Evolutionary conservation across 2,797 vertebrate genomes (phyloP), one percentile per base, ranked within the genome.

Genomic region (Takifugu rubripes): DNA sequence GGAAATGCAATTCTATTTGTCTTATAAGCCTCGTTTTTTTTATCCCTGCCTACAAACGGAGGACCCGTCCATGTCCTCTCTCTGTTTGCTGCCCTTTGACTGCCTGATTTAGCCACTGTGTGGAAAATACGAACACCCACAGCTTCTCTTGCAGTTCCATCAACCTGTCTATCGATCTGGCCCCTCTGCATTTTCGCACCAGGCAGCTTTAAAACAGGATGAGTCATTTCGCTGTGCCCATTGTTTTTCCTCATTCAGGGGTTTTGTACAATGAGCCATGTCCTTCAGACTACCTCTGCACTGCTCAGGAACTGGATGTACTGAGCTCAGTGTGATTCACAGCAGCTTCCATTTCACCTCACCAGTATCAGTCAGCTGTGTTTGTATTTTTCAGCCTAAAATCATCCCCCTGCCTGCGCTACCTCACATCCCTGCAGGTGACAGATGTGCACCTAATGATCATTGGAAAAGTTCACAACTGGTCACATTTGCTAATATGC

Each of bases 251-350:
- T 64, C 49, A 2, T 52, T 75, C 60, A 16, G 42, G 25, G 24
- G 43, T 27, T 31, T 27, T 45, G 5, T 31, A 61, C 55, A 51
- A 59, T 33, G 61, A 70, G 42, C 43, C 26, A 49, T 65, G 75
- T 82, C 83, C 81, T 85, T 87, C 72, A 77, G 68, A 67, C 74
- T 67, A 70, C 81, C 80, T 85, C 80, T 83, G 75, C 79, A 51
- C 63, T 52, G 70, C 73, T 59, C 69, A 56, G 69, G 77, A 58
- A 78, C 79, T 73, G 48, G 49, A 74, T 81, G 75, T 79, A 52
- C 68, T 3, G 10, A 11, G 49, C 60, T 73, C 31, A 7, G 48
- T 25, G 63, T 44, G 63, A 27, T 61, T 59, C 61, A 46, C 61
- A 46, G 61, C 64, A 52, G 68, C 48, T 51, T 51, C 52, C 12